phyloP scores from a whole-genome alignment of 92 coral and sea anemone species.

The Isaurus tuberculatus region DNA sequence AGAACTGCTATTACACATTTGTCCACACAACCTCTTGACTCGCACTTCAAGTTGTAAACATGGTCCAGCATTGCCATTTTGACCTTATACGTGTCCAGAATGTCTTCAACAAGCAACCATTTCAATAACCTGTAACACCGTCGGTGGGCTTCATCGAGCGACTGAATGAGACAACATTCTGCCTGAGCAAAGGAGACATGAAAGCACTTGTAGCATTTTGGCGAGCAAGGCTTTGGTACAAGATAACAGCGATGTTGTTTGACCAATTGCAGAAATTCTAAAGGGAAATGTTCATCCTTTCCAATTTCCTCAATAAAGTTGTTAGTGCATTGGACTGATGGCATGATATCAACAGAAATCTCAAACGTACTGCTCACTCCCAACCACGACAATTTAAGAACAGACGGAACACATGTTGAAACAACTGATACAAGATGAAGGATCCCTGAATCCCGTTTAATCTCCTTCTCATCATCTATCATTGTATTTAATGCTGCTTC shows the following conservation, averaged over 20 bases:
- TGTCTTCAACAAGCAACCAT: constrained; percentile 24
- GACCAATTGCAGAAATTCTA: constrained; percentile 36
- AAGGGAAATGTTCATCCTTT: constrained; percentile 34
- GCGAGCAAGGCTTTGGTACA: constrained; percentile 48
- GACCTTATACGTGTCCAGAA: constrained; percentile 40
- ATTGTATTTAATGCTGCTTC: constrained; percentile 33
- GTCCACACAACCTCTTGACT: constrained; percentile 8
- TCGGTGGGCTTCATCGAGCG: constrained; percentile 51
- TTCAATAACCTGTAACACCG: constrained; percentile 38
- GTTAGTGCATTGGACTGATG: constrained; percentile 47
- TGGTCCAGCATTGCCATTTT: constrained; percentile 48
- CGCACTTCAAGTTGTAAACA: constrained; percentile 42
- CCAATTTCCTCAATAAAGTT: constrained; percentile 36
- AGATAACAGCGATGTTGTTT: constrained; percentile 40
- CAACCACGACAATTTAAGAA: constrained; percentile 33
- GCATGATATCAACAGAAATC: constrained; percentile 44
- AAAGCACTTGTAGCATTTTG: constrained; percentile 35
- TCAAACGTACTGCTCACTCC: constrained; percentile 22
- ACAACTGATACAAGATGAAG: constrained; percentile 21
- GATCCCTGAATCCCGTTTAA: constrained; percentile 38
- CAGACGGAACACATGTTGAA: too few relatives aligned
- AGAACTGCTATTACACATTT: constrained; percentile 42
- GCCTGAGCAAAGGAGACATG: constrained; percentile 56
- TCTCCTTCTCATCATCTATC: constrained; percentile 26
- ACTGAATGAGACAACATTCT: constrained; percentile 40